Evolutionary conservation across 2,797 vertebrate species (phyloP), one percentile per base, ranked within the genome.

Genomic region (Zalophus californianus): DNA sequence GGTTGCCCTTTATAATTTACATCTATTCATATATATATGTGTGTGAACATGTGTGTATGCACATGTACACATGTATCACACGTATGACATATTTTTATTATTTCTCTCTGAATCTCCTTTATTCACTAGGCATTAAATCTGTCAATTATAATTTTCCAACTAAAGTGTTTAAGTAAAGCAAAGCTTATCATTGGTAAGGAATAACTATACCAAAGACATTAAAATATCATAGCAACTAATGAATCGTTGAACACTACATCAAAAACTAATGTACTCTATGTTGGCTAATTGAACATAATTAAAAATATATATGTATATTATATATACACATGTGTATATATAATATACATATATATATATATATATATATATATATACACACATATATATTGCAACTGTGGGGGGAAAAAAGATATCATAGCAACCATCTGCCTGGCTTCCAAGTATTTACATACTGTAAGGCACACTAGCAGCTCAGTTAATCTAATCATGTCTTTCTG

Each of bases 101-200:
- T 23, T 79, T 86, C 91, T 85, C 58, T 86, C 62, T 52, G 44
- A 78, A 27, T 11, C 15, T 5, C 5, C n/a, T 82, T 70, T 73
- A 73, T 48, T 87, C 2, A 27, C 14, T 29, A 94, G 56, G 50
- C 56, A 89, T 94, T 90, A 21, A 77, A 68, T 23, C 78, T 54
- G 44, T 29, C 68, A 60, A 25, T 78, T 89, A 52, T 54, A 16
- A 88, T 29, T 97, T 95, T 44, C 73, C 64, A 90, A 82, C 48
- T 62, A n/a, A 14, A 70, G 7, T 35, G 50, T 5, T 48, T 50
- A 86, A 88, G 13, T 52, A 64, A 90, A 72, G 54, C 83, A n/a
- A 38, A 56, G 23, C 32, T 79, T 83, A 32, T 13, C 73, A 18
- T 27, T 86, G 66, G 2, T 38, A 79, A 92, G 27, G 32, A 73